Conservation (phyloP, 2,888 invertebrate genomes). For the Linnaemya tessellans region DNA sequence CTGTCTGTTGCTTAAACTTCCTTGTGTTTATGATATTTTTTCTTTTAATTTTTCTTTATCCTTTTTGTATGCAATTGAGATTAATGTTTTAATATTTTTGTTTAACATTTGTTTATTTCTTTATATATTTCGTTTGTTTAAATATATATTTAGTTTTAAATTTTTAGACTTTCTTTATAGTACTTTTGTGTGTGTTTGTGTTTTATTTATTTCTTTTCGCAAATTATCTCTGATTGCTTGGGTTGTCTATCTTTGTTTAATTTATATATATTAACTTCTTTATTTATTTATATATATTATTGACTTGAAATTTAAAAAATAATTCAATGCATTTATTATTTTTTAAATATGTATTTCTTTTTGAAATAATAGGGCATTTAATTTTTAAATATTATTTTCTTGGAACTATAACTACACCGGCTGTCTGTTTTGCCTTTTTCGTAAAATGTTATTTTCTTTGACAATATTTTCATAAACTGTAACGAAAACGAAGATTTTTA, state of each 20-base stretch:
- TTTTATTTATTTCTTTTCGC: constrained; percentile 30
- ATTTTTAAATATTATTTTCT: constrained; percentile 1
- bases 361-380: constrained; percentile 14
- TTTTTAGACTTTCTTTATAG: constrained; percentile 40
- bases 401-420: constrained; percentile 37
- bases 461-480: constrained; percentile 37
- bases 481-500: constrained; percentile 27
- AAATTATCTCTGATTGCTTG: constrained; percentile 53
- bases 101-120: constrained; percentile 55
- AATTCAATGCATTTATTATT: constrained; percentile 29
- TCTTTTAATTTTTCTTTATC: constrained; percentile 3
- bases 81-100: constrained; percentile 17
- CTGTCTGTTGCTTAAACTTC: neutral
- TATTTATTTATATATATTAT: constrained; percentile 31
- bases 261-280: constrained; percentile 12
- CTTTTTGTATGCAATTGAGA: constrained; percentile 5
- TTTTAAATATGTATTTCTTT: constrained; percentile 21
- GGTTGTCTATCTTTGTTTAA: neutral
- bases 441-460: neutral
- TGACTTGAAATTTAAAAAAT: constrained; percentile 44
- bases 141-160: constrained; percentile 44
- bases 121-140: constrained; percentile 38
- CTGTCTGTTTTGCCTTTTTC: constrained; percentile 3
- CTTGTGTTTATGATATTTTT: neutral
- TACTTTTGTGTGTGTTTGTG: constrained; percentile 31